Evolutionary conservation across 2,888 invertebrate genomes (phyloP), one percentile per base, ranked within the genome.

Genomic region (Chaitophorus viminalis): DNA sequence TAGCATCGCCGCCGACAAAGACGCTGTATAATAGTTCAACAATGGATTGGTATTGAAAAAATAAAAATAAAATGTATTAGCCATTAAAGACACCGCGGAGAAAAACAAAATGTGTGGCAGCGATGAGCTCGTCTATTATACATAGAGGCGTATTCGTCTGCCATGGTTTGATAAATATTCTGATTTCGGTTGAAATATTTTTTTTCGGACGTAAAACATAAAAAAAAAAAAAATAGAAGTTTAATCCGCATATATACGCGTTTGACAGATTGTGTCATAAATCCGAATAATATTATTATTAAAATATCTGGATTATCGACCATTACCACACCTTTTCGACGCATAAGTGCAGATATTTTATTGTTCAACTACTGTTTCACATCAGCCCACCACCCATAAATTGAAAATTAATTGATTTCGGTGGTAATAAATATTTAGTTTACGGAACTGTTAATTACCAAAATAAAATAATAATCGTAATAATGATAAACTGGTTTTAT

Each of bases 1-100:
- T n/a, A n/a, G n/a, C n/a, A n/a, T n/a, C n/a, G n/a, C 78, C 78
- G 54, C 78, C 78, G 54, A 78, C 78, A 78, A 78, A 78, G 78
- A 78, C 5, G 46, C 46, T n/a, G 9, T 9, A 46, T 46, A 46
- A 78, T 25, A 54, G 54, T 78, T 78, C 54, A 60, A 78, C 78
- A 78, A 78, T 78, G 52, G 78, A 46, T 54, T 18, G 11, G 77
- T n/a, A 39, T 46, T 46, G 11, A 11, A 39, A 18, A 52, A 18
- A 8, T 2, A 52, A n/a, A 77, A 54, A 52, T 54, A 54, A n/a
- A 65, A 65, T 65, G n/a, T 21, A 65, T 65, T 65, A 65, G 25
- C 65, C 9, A 65, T 65, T n/a, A 65, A 21, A 25, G 25, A 60
- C 18, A 54, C 54, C 4, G 54, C n/a, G n/a, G 65, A 21, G 18